These are phyloP conservation scores for Noctuana brunneofusca DNA, from an alignment of 2,888 invertebrate genomes.

Conservation along the genomic window DNA sequence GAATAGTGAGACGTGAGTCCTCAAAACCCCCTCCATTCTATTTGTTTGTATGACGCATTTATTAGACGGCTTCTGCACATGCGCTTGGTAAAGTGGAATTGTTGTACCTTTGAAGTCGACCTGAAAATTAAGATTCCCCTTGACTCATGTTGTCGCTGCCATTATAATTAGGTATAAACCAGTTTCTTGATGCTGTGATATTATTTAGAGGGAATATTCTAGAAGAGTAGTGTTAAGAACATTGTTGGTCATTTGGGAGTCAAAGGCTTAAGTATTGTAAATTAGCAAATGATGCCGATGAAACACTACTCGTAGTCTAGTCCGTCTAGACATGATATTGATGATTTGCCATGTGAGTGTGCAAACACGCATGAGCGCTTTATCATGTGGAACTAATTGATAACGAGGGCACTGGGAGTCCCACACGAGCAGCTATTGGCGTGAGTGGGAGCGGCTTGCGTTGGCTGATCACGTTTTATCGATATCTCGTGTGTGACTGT, in stretches of 20 bases:
- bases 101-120: background rate
- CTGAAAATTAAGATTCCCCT: background rate
- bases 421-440: conserved; percentile 9
- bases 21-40: no score
- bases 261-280: background rate
- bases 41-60: background rate
- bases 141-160: background rate
- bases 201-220: no score
- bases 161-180: no score
- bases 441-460: background rate
- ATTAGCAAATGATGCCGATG: background rate
- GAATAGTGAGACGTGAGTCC: no score
- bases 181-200: no score
- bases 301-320: background rate
- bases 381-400: conserved; percentile 20
- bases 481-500: background rate
- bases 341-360: conserved; percentile 1
- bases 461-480: background rate
- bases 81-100: background rate
- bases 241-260: no score
- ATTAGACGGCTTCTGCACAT: background rate
- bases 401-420: conserved; percentile 9
- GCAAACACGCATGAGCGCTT: conserved; percentile 6
- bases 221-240: no score
- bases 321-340: background rate